Base-by-base conservation (phyloP, 2,888 invertebrate species). In the Spialia ferax region DNA sequence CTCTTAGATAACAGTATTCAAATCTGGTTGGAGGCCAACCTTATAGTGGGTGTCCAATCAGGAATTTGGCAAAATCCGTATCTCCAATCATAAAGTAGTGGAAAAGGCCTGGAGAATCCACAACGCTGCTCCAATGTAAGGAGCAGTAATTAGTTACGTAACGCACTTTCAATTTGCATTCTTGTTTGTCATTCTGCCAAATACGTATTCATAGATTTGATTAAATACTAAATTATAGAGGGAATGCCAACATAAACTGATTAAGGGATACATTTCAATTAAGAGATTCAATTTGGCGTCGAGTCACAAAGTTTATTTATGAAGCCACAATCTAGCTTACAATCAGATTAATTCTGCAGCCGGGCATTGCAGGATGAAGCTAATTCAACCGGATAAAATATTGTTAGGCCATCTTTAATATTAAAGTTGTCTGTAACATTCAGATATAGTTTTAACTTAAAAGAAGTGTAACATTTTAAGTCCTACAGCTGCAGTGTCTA, bases 241-340 rank as follows among this genome's bases (percentile, higher is more conserved):
- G 38, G 38, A 15, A 8, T 18, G 18, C 18, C 15, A 18, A 7
- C 15, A 45, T 15, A 15, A 45, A 45, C 8, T 7, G 42, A 45
- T 45, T 45, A 45, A 13, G 13, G 42, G 42, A 50, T 4, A 13
- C 50, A 50, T 55, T 63, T 55, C 42, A 63, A 63, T 63, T 32
- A 32, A 23, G 56, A 29, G 26, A 64, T 56, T 18, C 26, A 48
- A 57, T 64, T 64, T 48, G 29, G 13, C n/a, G 22, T 52, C 35
- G 35, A 56, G 42, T 55, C 42, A 38, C 45, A 15, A 57, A 64
- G 48, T 64, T 56, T 64, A 64, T 64, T 56, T 64, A 64, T 64
- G 63, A 48, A 45, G 15, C 63, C 63, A 29, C 48, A 56, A 56
- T 18, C 48, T 55, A 56, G 20, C 63, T 35, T 23, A 48, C 22